Percentiles rank a stretch among this genome's conserved stretches.
Conservation (phyloP, 2,113 vertebrate genomes). For the Tachuris rubrigastra region DNA sequence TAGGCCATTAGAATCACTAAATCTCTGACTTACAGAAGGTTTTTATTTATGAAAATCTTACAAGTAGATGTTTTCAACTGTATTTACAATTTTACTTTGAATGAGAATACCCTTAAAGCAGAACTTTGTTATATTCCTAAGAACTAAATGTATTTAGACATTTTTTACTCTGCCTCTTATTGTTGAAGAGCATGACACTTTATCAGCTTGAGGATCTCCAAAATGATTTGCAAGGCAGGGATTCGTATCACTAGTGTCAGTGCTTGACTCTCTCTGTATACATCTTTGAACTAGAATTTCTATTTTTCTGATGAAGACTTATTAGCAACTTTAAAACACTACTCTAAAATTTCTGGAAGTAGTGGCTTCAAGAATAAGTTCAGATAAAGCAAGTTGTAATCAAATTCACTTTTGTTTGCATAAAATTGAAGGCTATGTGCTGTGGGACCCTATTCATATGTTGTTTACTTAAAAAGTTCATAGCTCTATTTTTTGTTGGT, state of each 20-base stretch:
- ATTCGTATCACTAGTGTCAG: not conserved
- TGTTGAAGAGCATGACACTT: not conserved
- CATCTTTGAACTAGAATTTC: not conserved
- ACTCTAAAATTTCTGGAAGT: not conserved
- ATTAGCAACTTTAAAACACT: not conserved
- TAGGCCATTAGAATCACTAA: not conserved
- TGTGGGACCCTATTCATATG: not conserved
- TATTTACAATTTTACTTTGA: not conserved
- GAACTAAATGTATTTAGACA: not conserved
- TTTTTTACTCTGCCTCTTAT: not conserved
- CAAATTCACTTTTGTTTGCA: not conserved
- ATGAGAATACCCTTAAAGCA: not conserved
- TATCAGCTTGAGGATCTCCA: not conserved
- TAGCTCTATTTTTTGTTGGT: not conserved
- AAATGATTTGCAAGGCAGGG: not conserved
- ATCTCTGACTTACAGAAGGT: not conserved
- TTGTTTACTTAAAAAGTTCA: not conserved
- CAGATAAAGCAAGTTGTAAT: not conserved
- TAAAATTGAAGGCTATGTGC: not conserved
- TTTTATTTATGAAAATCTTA: not conserved
- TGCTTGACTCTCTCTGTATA: not conserved
- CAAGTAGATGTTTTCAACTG: not conserved
- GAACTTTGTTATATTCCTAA: not conserved
- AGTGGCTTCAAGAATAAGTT: not conserved
- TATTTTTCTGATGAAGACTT: not conserved